Conservation (phyloP, 2,797 vertebrate genomes). For the Trematocara caparti region DNA sequence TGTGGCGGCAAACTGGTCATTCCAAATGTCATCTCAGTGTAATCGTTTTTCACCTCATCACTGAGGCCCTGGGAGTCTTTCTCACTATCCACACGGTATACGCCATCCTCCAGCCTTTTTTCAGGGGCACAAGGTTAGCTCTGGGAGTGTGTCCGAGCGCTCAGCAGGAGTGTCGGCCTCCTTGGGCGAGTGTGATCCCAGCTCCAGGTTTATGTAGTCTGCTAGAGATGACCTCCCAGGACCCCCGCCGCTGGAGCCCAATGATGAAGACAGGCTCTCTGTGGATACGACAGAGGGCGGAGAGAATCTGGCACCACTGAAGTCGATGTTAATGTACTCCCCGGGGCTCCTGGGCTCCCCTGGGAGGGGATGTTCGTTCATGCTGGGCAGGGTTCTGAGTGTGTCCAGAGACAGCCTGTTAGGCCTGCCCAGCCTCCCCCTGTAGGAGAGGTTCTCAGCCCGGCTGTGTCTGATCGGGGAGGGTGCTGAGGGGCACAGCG, state of each 20-base stretch:
- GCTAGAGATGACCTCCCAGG: conserved; percentile 39
- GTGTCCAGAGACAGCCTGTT: conserved; percentile 86
- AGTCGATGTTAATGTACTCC: conserved; percentile 91
- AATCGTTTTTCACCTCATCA: conserved; percentile 74
- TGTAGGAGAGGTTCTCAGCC: conserved; percentile 55
- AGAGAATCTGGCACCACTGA: conserved; percentile 69
- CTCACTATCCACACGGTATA: conserved; percentile 32
- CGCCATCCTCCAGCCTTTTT: conserved; percentile 22
- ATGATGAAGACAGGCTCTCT: conserved; percentile 76
- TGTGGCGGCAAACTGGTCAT: conserved; percentile 61
- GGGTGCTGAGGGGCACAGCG: conserved; percentile 62
- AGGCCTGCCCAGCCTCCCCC: conserved; percentile 78
- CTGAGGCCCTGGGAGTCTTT: conserved; percentile 14
- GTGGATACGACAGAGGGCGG: conserved; percentile 69
- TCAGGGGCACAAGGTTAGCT: conserved; percentile 47
- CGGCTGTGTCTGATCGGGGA: conserved; percentile 68
- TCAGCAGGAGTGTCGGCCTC: conserved; percentile 10
- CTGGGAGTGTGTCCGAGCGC: conserved; percentile 43
- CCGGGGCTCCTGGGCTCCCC: conserved; percentile 86
- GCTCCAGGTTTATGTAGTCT: conserved; percentile 68
- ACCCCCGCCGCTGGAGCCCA: conserved; percentile 55
- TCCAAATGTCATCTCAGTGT: conserved; percentile 86
- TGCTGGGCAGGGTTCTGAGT: conserved; percentile 84
- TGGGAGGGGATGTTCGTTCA: conserved; percentile 86
- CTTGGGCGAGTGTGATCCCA: conserved; percentile 42